Evolutionary conservation across 2,113 vertebrate species (phyloP), one percentile per base, ranked within the genome.

Genomic region (Arenaria interpres): DNA sequence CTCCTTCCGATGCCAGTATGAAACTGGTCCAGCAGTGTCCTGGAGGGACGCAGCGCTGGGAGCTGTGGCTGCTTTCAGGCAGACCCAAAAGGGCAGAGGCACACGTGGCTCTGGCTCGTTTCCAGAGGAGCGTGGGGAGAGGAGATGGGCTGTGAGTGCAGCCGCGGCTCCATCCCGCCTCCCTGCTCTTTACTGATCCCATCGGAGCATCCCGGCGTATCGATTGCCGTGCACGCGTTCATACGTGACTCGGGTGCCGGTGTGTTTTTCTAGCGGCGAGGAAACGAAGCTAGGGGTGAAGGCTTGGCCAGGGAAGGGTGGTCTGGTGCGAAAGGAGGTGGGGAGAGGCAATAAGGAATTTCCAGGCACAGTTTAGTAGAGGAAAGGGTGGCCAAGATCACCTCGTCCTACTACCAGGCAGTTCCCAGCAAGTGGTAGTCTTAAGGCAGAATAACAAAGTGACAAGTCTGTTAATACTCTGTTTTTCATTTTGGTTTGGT

Each of bases 221-320:
- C 2, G 3, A 6, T 0, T 5, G 51, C 50, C 48, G 16, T 2
- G 6, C 23, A 8, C 2, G 2, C 1, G 0, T 2, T 21, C 14
- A 0, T 1, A 5, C 0, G 3, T 5, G 78, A 2, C 59, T 66
- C 7, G 0, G 17, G 2, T 7, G 37, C 15, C 4, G 3, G 17
- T 3, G 60, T 10, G 37, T 24, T 53, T 53, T 59, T 30, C 17
- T 1, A 48, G 74, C 53, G 50, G 75, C 0, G 9, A 45, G 62
- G 28, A 85, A 63, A 56, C 19, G 11, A 48, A 85, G 20, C 28
- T 28, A 8, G 2, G n/a, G 27, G 72, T 6, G 57, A 56, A 68
- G 50, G 30, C 23, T 50, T 24, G 50, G 7, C 75, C 45, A 8
- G 48, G 45, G 50, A 41, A 72, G 56, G 71, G 48, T 69, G 74